Base-by-base conservation (phyloP, 2,113 vertebrate genomes). In the human region DNA sequence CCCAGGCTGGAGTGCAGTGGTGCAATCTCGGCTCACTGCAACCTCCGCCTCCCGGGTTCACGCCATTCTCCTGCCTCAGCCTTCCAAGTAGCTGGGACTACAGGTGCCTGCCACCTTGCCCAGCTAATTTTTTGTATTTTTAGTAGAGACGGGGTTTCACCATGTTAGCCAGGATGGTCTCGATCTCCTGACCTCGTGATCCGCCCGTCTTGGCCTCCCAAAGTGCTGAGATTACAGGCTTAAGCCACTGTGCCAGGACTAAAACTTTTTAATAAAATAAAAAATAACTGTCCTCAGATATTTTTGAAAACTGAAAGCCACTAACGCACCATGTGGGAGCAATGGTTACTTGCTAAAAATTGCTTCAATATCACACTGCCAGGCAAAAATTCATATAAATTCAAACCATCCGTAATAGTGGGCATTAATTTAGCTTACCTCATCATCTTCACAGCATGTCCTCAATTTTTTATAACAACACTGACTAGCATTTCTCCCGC, bases 261-360 rank as follows among this genome's bases (percentile, higher is more conserved):
- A 30, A 30, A 64, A 30, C 61, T 30, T 64, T 64, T 64, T 64
- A 64, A 64, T 64, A 64, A 61, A 61, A 61, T 13, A 61, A 64
- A 64, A 64, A 61, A 73, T 61, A 25, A 27, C 45, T 79, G 9
- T 50, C 48, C 76, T 50, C 48, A 5, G 25, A 27, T 48, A 75
- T 45, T 89, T 90, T 90, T 59, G 18, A 52, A 76, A 91, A 93
- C 25, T 68, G 18, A 81, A 90, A 43, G 13, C 27, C 22, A 72
- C 50, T 52, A 90, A 76, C 13, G 20, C 59, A 70, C 35, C 48
- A 97, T 32, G 40, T 70, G 55, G n/a, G 27, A 81, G 27, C 48
- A 93, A 66, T 13, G 50, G n/a, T 84, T 88, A 89, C 55, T 73
- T 87, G 68, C 43, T 97, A 96, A 89, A 90, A 94, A 81, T 52